Conservation (phyloP, 2,113 vertebrate genomes). For the Phasianus colchicus region DNA sequence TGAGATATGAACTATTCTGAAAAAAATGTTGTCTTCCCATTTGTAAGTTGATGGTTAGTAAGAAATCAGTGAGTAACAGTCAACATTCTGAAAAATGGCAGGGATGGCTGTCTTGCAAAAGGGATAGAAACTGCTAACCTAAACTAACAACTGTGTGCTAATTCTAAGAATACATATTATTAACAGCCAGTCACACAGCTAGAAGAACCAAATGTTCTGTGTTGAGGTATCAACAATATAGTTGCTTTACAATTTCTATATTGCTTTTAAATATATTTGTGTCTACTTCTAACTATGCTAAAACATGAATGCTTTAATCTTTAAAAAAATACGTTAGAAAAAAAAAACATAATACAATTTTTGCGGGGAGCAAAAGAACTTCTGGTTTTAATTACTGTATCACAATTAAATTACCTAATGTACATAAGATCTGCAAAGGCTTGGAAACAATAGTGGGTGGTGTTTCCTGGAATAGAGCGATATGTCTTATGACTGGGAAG, state of each 20-base stretch:
- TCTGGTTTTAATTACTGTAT: not conserved
- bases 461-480: conserved; percentile 24
- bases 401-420: not conserved
- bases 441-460: conserved; percentile 19
- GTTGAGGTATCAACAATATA: not conserved
- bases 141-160: not conserved
- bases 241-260: not conserved
- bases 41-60: not conserved
- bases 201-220: not conserved
- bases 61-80: not conserved
- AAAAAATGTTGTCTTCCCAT: not conserved
- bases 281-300: not conserved
- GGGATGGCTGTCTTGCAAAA: not conserved
- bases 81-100: not conserved
- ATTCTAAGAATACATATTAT: not conserved
- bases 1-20: not conserved
- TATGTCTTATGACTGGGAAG: not conserved
- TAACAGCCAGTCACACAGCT: not conserved
- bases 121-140: not conserved
- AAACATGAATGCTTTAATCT: not conserved
- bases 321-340: not conserved
- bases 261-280: not conserved
- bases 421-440: not conserved
- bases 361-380: not conserved
- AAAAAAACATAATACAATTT: not conserved